A percentile compares a stretch with the other conserved stretches of the same genome.
Evolutionary conservation across 2,888 invertebrate species (phyloP).

Genomic region (Neoscelio sp.): DNA sequence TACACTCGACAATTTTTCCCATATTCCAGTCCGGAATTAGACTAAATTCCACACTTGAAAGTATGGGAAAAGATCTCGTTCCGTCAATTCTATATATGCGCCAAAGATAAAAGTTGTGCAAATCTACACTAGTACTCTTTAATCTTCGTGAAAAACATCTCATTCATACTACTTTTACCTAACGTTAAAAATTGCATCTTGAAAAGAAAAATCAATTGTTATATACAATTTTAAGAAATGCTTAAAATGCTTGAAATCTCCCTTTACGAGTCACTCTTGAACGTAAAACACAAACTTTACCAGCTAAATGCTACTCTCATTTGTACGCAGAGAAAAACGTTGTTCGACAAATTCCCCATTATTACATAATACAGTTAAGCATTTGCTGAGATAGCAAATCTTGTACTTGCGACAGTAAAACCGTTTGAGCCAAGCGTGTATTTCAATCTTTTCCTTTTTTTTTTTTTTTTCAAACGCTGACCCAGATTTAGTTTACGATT

Average conservation of each 20-base stretch:
- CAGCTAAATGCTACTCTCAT: slow-evolving; percentile 21
- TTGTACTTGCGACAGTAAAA: slow-evolving; percentile 45
- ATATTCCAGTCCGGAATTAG: slow-evolving; percentile 22
- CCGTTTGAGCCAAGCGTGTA: slow-evolving; percentile 4
- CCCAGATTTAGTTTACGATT: slow-evolving; percentile 8
- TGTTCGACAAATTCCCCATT: slow-evolving; percentile 40
- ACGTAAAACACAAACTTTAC: neutral
- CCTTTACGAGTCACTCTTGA: no score
- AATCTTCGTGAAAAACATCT: neutral
- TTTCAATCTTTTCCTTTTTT: slow-evolving; percentile 7
- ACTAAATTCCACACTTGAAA: slow-evolving; percentile 47
- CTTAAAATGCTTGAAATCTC: no score
- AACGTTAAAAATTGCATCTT: no score
- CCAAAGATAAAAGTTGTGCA: slow-evolving; percentile 13
- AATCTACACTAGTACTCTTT: slow-evolving; percentile 16
- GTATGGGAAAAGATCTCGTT: slow-evolving; percentile 39
- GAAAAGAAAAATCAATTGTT: no score
- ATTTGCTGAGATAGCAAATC: slow-evolving; percentile 47
- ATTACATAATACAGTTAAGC: slow-evolving; percentile 59
- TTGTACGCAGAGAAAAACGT: slow-evolving; percentile 30
- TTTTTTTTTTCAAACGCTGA: no score
- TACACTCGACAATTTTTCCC: slow-evolving; percentile 10
- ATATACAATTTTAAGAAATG: slow-evolving; percentile 2
- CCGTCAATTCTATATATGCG: slow-evolving; percentile 31
- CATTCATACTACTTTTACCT: no score